Evolutionary conservation across 2,113 vertebrate genomes (phyloP).

Genomic region (Artemisiospiza belli): DNA sequence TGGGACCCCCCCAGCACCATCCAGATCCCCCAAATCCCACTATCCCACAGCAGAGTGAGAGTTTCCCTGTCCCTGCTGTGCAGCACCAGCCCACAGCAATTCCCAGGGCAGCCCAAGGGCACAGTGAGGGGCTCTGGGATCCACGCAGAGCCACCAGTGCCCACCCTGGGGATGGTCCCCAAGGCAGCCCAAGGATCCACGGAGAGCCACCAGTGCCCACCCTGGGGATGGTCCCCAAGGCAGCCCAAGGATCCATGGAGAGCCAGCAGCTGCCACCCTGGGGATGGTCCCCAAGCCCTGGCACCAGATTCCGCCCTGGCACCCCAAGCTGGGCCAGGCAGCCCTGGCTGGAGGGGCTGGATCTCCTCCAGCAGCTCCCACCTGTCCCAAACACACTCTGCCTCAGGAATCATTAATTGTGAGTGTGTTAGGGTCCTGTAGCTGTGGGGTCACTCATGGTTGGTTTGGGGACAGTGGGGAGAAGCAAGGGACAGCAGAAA

Average conservation of each 20-base stretch:
- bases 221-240: accelerated
- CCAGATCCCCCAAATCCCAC: accelerated
- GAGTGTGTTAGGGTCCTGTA: accelerated
- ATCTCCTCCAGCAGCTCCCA: not conserved
- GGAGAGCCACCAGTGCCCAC: not conserved
- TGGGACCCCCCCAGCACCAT: accelerated
- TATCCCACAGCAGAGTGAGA: accelerated
- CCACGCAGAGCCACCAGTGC: accelerated
- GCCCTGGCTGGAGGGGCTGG: not conserved
- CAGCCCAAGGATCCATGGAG: accelerated
- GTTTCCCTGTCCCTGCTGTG: accelerated
- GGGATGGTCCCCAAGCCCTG: not conserved
- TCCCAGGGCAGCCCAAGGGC: not conserved
- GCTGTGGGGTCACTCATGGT: accelerated
- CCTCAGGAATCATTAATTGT: accelerated
- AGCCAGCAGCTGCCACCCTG: accelerated
- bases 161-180: not conserved
- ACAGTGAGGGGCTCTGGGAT: not conserved
- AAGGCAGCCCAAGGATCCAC: accelerated
- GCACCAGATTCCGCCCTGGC: too few species aligned
- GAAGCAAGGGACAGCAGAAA: not conserved
- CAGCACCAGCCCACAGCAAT: accelerated
- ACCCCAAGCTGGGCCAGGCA: accelerated
- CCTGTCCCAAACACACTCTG: not conserved
- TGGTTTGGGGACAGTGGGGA: not conserved